Conservation (phyloP, 2,888 invertebrate genomes). For the Hylaea fasciaria region DNA sequence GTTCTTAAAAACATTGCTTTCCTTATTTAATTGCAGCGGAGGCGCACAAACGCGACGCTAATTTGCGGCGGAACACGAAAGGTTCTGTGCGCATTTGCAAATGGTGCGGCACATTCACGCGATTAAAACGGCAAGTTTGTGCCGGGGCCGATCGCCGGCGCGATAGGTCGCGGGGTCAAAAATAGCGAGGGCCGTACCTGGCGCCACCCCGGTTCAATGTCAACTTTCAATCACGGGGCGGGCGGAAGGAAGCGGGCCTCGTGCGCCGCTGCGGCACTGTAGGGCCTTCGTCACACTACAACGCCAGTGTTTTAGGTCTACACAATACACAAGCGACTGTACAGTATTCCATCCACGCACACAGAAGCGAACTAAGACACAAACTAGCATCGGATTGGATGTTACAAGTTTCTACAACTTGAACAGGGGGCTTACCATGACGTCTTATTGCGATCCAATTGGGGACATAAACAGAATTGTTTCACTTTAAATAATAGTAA, state of each 20-base stretch:
- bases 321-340: background rate
- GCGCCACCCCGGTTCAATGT: slow-evolving; percentile 82
- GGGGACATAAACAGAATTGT: too few relatives aligned
- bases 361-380: slow-evolving; percentile 3
- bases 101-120: slow-evolving; percentile 75
- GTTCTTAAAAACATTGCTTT: slow-evolving; percentile 30
- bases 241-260: slow-evolving; percentile 76
- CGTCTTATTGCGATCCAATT: too few relatives aligned
- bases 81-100: slow-evolving; percentile 72
- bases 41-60: slow-evolving; percentile 59
- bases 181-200: slow-evolving; percentile 81
- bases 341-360: slow-evolving; percentile 5
- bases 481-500: too few relatives aligned
- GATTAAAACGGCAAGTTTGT: slow-evolving; percentile 78
- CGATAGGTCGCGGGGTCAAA: slow-evolving; percentile 83
- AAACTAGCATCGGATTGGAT: too few relatives aligned
- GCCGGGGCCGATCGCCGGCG: slow-evolving; percentile 79
- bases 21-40: slow-evolving; percentile 56
- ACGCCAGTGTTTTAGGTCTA: slow-evolving; percentile 13
- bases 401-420: too few relatives aligned
- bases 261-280: slow-evolving; percentile 67
- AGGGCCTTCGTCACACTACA: slow-evolving; percentile 32
- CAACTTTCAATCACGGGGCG: slow-evolving; percentile 80
- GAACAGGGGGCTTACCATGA: too few relatives aligned
- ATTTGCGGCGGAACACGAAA: slow-evolving; percentile 67